phyloP scores from a whole-genome alignment of 2,113 vertebrate genomes.

The Pygoscelis adeliae region DNA sequence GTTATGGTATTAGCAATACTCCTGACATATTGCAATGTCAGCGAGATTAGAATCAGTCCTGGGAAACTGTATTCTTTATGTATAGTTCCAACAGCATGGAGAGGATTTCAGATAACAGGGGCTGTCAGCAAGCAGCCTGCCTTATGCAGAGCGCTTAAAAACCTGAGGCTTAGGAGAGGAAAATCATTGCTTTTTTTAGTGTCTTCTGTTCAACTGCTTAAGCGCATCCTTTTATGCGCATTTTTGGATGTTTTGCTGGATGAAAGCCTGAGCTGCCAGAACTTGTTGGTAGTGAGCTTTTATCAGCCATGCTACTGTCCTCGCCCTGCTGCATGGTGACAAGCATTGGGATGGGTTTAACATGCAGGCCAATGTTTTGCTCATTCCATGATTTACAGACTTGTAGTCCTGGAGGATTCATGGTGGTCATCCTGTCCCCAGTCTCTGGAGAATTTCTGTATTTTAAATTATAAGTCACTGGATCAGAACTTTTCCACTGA shows the following conservation, averaged over 20 bases:
- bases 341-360: not conserved
- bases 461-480: not conserved
- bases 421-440: not conserved
- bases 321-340: not conserved
- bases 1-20: not conserved
- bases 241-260: not conserved
- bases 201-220: not conserved
- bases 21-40: not conserved
- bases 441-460: not conserved
- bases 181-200: not conserved
- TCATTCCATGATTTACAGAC: not conserved
- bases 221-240: not conserved
- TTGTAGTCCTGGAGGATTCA: not conserved
- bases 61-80: not conserved
- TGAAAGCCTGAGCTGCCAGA: not conserved
- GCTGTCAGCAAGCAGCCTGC: not conserved
- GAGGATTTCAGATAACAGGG: not conserved
- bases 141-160: not conserved
- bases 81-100: not conserved
- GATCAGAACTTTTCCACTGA: not conserved
- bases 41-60: not conserved
- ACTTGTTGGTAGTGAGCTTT: not conserved
- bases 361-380: not conserved
- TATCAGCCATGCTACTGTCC: not conserved
- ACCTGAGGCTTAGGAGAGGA: not conserved